These are phyloP conservation scores for Rhamnusium bicolor DNA, from an alignment of 2,888 invertebrate genomes.

Conservation along the genomic window DNA sequence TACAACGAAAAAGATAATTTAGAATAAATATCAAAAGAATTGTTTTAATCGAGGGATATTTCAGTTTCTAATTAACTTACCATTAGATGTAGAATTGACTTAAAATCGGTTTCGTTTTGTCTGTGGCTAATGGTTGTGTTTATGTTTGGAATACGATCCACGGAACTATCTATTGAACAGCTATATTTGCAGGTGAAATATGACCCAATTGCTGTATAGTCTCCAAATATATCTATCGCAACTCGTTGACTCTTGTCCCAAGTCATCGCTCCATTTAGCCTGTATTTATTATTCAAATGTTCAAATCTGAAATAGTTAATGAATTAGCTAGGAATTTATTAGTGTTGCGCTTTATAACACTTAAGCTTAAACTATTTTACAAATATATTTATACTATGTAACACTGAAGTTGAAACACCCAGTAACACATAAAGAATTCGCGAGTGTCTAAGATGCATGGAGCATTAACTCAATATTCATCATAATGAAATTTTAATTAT, in stretches of 20 bases:
- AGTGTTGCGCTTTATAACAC: too few species aligned
- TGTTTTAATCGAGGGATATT: too few species aligned
- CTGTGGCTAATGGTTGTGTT: constrained; percentile 74
- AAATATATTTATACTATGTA: too few species aligned
- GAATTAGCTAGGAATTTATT: background rate
- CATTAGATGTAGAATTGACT: constrained; percentile 73
- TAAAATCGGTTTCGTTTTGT: constrained; percentile 71
- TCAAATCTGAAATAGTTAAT: constrained; percentile 69
- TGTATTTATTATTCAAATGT: constrained; percentile 72
- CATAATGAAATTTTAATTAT: too few species aligned
- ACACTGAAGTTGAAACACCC: too few species aligned
- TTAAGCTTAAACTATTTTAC: too few species aligned
- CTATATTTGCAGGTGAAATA: constrained; percentile 72
- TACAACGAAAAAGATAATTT: too few species aligned
- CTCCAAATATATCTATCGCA: constrained; percentile 73
- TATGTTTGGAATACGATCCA: constrained; percentile 75
- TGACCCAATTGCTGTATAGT: constrained; percentile 70
- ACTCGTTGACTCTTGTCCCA: constrained; percentile 78
- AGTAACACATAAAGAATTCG: too few species aligned
- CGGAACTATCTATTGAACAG: constrained; percentile 74
- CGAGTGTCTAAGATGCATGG: too few species aligned
- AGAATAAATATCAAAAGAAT: too few species aligned
- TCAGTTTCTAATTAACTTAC: constrained; percentile 63
- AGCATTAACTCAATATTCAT: too few species aligned
- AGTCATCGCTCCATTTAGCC: constrained; percentile 73